A percentile compares a stretch with the other conserved stretches of the same genome.
phyloP scores from a whole-genome alignment of 2,113 vertebrate species.

The Aegithalos caudatus region DNA sequence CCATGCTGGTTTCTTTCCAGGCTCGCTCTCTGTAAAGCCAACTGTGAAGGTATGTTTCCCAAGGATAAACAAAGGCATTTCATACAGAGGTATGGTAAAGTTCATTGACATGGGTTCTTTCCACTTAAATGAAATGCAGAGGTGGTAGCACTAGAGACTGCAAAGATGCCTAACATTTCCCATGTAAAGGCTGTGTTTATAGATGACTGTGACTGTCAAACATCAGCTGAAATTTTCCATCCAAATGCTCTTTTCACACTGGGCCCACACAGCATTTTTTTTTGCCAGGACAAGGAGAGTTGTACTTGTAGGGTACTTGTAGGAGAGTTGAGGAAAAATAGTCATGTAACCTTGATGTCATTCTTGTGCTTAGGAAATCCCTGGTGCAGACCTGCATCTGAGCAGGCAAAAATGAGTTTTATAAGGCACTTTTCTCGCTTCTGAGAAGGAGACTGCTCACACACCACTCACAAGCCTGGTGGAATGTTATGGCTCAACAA shows the following conservation, averaged over 20 bases:
- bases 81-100: background rate
- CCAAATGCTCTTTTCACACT: background rate
- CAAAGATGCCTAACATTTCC: background rate
- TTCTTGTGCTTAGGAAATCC: background rate
- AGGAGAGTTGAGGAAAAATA: background rate
- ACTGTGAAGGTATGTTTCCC: background rate
- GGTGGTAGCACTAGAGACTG: background rate
- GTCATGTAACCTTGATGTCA: accelerated
- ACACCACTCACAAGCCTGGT: accelerated
- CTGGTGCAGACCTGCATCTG: background rate
- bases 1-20: background rate
- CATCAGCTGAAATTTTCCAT: background rate
- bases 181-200: background rate
- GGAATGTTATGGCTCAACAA: background rate
- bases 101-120: background rate
- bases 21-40: too few relatives aligned
- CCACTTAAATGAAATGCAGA: background rate
- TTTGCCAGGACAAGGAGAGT: background rate
- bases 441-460: accelerated
- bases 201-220: background rate
- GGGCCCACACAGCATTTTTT: background rate
- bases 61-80: background rate
- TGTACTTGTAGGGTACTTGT: too few relatives aligned
- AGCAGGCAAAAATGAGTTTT: background rate
- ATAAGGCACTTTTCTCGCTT: background rate